A percentile compares a stretch with the other conserved stretches of the same genome.
phyloP scores from a whole-genome alignment of 2,888 invertebrate species.

The Deladenus siricidicola region DNA sequence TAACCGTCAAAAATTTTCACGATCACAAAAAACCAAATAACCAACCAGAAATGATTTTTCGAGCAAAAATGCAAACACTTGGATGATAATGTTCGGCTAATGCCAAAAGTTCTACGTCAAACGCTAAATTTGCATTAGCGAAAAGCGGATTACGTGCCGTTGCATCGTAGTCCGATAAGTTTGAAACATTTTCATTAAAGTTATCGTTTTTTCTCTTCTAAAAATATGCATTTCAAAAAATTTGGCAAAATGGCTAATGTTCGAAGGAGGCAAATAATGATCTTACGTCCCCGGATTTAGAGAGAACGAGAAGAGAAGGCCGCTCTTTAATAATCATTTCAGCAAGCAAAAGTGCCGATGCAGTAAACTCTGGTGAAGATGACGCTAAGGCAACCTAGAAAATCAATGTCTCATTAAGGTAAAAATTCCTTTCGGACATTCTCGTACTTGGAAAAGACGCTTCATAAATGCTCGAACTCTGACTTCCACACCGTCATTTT shows the following conservation, averaged over 20 bases:
- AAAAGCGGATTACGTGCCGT: slow-evolving; percentile 73
- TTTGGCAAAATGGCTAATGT: too few relatives aligned
- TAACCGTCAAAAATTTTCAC: too few relatives aligned
- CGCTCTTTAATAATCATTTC: slow-evolving; percentile 62
- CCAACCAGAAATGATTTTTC: slow-evolving; percentile 60
- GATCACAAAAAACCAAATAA: too few relatives aligned
- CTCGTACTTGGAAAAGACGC: slow-evolving; percentile 66
- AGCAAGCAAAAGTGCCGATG: slow-evolving; percentile 72
- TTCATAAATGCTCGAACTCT: slow-evolving; percentile 78
- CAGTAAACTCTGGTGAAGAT: slow-evolving; percentile 69
- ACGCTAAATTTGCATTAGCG: slow-evolving; percentile 68
- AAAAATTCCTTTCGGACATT: not conserved
- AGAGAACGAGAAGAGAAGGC: slow-evolving; percentile 28
- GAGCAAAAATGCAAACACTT: slow-evolving; percentile 77
- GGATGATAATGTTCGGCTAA: slow-evolving; percentile 78
- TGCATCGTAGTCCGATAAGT: slow-evolving; percentile 54
- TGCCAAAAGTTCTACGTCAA: slow-evolving; percentile 68
- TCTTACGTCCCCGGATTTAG: not conserved
- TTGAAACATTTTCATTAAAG: not conserved
- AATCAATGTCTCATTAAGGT: slow-evolving; percentile 60
- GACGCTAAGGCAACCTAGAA: slow-evolving; percentile 61
- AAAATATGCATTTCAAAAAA: too few relatives aligned
- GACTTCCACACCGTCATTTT: slow-evolving; percentile 66
- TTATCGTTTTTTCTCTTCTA: slow-evolving; percentile 31
- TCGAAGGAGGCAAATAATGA: too few relatives aligned